Base-by-base conservation (phyloP, 2,113 vertebrate species). In the Vireo altiloquus region DNA sequence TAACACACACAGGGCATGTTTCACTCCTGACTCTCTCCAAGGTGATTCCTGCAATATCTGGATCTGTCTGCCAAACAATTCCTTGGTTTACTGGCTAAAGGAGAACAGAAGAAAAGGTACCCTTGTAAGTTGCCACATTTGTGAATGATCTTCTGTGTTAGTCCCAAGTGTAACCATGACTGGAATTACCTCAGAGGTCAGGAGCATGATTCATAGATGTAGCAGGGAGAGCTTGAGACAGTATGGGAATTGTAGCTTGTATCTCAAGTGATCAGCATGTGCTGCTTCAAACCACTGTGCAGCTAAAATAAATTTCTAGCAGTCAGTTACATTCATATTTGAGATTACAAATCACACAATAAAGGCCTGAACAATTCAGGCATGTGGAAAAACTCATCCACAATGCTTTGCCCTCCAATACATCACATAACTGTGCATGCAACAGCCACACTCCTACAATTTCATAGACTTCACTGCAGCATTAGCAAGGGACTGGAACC, bases 261-360 rank as follows among this genome's bases (percentile, higher is more conserved):
- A 77, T 88, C 37, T 87, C 66, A 80, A 86, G n/a, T 33, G 46
- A 88, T 64, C 1, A 0, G 19, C 35, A 44, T 15, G 47, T 83
- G n/a, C 23, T 31, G 46, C 28, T 94, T 82, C 47, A 53, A 86
- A 86, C 28, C 42, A 71, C 23, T 74, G 39, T 13, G 12, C 60
- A 69, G 60, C 59, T 69, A 77, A 88, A 91, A 72, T 22, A 77
- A 53, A 72, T 70, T 86, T 74, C 46, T 54, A 77, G n/a, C 50
- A 59, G 64, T 25, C 50, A 69, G 30, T 57, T 69, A 75, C 19
- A 72, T 61, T 66, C 1, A 1, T 69, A 39, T 76, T 88, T 94
- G n/a, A 72, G 66, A 90, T 47, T 63, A 68, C 13, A 95, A 89
- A 87, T 60, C 33, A 59, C 42, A 74, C 64, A 77, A 30, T 25